Base-by-base conservation (phyloP, 2,888 invertebrate species). In the Microplitis manilae region DNA sequence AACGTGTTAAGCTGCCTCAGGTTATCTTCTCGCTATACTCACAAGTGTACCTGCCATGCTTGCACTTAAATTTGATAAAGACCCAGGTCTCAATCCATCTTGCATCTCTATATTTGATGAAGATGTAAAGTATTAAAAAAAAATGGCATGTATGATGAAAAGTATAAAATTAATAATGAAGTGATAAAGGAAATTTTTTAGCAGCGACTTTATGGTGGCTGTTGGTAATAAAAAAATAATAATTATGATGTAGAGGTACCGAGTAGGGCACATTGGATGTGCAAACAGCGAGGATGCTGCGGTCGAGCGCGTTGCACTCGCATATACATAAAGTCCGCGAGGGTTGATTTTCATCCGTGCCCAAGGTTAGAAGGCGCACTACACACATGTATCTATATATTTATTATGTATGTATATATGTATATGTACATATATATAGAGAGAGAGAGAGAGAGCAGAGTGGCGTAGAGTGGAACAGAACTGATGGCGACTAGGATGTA, bases 261-360 rank as follows among this genome's bases (percentile, higher is more conserved):
- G 13, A 13, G 8, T 2, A 50, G 13, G 13, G 50, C 50, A 50
- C 13, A 50, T 8, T 50, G 50, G 9, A 50, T 50, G 50, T 50
- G 50, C 6, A 50, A 50, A 50, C 50, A 50, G 59, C 20, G 30
- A 38, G 20, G 70, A 17, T 30, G 70, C 20, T 30, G 30, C 38
- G 60, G 30, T 70, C 38, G 70, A 59, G 41, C 68, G 68, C 41
- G 30, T 60, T 70, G 71, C 61, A 71, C 73, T 13, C 50, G 77
- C 62, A 62, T 62, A 74, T 62, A 74, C 77, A 71, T 67, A 74
- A 68, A 68, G 83, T 79, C 79, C 76, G 79, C 76, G 82, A 80
- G 82, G 85, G 85, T 84, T 86, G 86, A 87, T 87, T 87, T 88
- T 86, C 85, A 83, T 85, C 67, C 50, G 74, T 41, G 67, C 15